These are phyloP conservation scores for Neodiprion lecontei DNA, from an alignment of 1,140 invertebrate genomes.

Conservation along the genomic window DNA sequence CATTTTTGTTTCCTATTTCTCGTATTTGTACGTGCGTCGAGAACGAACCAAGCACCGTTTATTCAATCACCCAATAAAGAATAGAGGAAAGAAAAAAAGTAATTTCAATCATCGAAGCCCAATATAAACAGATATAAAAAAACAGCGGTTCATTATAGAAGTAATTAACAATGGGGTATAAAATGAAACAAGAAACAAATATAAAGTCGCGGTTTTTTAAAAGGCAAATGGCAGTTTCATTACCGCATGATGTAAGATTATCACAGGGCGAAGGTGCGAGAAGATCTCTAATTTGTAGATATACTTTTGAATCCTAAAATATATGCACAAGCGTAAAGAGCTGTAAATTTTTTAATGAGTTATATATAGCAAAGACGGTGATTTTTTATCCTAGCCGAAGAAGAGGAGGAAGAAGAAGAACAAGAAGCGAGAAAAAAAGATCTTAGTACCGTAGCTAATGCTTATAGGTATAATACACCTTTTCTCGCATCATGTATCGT, in stretches of 20 bases:
- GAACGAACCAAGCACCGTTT: too few relatives aligned
- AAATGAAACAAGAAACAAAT: not conserved
- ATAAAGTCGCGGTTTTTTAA: not conserved
- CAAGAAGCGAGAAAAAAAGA: not conserved
- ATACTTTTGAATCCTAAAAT: too few relatives aligned
- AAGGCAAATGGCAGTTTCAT: not conserved
- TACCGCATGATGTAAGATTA: not conserved
- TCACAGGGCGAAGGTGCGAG: not conserved
- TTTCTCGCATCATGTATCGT: not conserved
- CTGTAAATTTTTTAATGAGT: too few relatives aligned
- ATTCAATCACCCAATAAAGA: too few relatives aligned
- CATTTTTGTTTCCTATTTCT: too few relatives aligned
- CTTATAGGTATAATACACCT: not conserved
- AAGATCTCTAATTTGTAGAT: not conserved
- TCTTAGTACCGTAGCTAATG: not conserved
- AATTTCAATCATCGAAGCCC: too few relatives aligned
- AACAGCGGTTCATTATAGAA: too few relatives aligned
- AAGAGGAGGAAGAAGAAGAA: not conserved
- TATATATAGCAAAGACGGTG: not conserved
- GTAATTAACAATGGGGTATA: not conserved
- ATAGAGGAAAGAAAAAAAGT: too few relatives aligned
- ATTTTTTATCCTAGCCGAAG: conserved; percentile 3
- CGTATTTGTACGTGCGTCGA: too few relatives aligned
- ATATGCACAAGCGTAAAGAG: too few relatives aligned
- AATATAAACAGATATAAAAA: too few relatives aligned